Percentiles rank a stretch among this genome's conserved stretches.
Conservation (phyloP, 2,113 vertebrate genomes). For the Eolophus roseicapilla region DNA sequence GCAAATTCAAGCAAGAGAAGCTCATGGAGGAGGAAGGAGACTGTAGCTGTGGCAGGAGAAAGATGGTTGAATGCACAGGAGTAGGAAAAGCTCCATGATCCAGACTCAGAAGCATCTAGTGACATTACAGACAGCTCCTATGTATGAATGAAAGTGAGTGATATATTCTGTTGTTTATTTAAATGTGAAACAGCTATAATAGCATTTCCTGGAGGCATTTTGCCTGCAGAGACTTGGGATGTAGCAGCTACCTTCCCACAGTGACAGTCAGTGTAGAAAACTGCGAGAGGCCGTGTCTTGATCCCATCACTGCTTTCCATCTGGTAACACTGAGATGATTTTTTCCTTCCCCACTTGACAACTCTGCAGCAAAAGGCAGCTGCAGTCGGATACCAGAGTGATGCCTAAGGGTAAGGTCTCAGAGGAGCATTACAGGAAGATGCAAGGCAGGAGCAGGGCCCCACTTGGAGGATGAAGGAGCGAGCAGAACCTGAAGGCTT, state of each 20-base stretch:
- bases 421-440: neutral
- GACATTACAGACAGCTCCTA: neutral
- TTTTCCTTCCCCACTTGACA: neutral
- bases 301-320: neutral
- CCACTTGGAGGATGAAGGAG: neutral
- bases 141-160: neutral
- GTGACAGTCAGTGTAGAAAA: neutral
- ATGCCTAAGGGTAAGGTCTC: neutral
- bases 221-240: neutral
- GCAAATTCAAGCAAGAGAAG: neutral
- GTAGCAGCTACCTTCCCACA: conserved; percentile 13
- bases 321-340: neutral
- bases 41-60: neutral
- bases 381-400: neutral
- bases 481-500: neutral
- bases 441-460: neutral
- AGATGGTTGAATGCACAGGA: neutral
- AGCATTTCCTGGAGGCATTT: conserved; percentile 10
- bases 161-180: neutral
- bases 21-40: neutral
- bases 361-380: neutral
- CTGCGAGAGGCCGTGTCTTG: neutral
- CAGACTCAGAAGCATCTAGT: neutral
- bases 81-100: neutral
- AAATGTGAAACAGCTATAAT: neutral